Base-by-base conservation (phyloP, 92 coral and sea anemone genomes). In the Meandrina meandrites region DNA sequence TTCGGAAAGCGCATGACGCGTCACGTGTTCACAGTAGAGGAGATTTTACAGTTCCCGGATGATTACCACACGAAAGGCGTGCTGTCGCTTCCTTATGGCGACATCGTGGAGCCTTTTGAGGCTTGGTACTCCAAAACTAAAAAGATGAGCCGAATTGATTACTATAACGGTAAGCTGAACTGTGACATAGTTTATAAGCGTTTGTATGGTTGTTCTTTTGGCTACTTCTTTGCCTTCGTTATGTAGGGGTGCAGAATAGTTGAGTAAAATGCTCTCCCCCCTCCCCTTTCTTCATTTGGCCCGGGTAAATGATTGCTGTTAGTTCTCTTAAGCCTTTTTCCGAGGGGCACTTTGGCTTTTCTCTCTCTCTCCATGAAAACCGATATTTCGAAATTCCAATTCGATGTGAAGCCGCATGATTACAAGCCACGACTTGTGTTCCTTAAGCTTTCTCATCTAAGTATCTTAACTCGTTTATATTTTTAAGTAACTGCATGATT, bases 101-200 rank as follows among this genome's bases (percentile, higher is more conserved):
- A 97, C 85, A 97, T 97, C 57, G 97, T 95, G 87, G 99, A 97
- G 74, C 98, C 99, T 30, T 97, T 97, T 75, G 99, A 97, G 79
- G 98, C 95, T 72, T 97, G 99, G 99, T 95, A 92, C 88, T 92
- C 98, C 60, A 94, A 91, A 21, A 81, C 89, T 8, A 94, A 86
- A 81, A 93, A 96, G 79, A 97, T 97, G 99, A 97, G 99, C 91
- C 95, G 99, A 86, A 95, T 97, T 74, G 98, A 97, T 77, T 97
- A 97, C 72, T 97, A 97, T 73, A 94, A 95, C 80, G 99, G 99
- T 97, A 40, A 81, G 92, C 1, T 24, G 14, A 64, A 64, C 70
- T 13, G 3, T 64, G 34, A 9, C 12, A 64, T n/a, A 58, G 24
- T 58, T 58, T 21, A 58, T 24, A 58, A 58, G 67, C 67, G 68